phyloP scores from a whole-genome alignment of 2,797 vertebrate species.

The Triplophysa bombifrons region DNA sequence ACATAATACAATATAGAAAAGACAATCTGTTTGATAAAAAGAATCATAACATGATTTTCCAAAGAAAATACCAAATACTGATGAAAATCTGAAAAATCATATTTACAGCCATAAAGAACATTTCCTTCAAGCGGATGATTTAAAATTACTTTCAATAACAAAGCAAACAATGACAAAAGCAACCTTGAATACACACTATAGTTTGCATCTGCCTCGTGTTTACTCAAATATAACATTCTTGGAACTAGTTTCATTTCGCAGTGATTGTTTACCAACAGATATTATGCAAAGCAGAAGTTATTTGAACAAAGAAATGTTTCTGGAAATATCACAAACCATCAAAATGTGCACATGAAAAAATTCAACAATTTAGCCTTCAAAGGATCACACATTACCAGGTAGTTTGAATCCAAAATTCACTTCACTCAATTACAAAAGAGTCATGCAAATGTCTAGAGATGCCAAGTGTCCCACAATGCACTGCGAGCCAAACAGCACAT shows the following conservation, averaged over 20 bases:
- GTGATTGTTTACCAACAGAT: no score
- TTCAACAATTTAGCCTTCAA: constrained; percentile 14
- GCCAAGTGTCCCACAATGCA: constrained; percentile 37
- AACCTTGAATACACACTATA: neutral
- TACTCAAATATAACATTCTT: no score
- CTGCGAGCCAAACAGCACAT: constrained; percentile 42
- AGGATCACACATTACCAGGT: constrained; percentile 2
- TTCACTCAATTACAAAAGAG: neutral
- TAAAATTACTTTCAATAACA: neutral
- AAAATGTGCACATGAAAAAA: neutral
- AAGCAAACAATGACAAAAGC: neutral
- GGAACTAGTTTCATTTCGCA: no score
- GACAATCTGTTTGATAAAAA: neutral
- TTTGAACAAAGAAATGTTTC: neutral
- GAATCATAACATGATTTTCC: neutral
- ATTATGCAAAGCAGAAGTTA: neutral
- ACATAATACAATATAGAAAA: constrained; percentile 34
- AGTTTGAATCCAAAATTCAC: neutral
- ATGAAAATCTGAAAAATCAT: constrained; percentile 5
- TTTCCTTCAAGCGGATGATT: neutral
- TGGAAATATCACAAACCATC: neutral
- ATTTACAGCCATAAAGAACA: neutral
- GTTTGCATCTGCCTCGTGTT: neutral
- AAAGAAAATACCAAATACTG: neutral
- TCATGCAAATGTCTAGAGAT: constrained; percentile 22